phyloP scores from a whole-genome alignment of 2,113 vertebrate genomes.

The Desmodus rotundus region DNA sequence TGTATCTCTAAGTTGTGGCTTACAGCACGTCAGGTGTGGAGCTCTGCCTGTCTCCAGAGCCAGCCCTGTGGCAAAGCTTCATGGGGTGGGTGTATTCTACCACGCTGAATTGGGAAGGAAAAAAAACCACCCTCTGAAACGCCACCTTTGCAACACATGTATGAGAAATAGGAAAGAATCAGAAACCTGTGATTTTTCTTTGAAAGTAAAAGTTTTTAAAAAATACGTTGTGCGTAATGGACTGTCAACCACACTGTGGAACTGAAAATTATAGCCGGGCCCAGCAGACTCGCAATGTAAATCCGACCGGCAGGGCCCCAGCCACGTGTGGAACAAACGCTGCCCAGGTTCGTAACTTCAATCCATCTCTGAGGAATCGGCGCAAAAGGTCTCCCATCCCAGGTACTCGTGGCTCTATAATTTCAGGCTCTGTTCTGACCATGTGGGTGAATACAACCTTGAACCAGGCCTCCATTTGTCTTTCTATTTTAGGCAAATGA shows the following conservation, averaged over 20 bases:
- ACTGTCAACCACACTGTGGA: slow-evolving; percentile 46
- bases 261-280: slow-evolving; percentile 36
- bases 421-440: slow-evolving; percentile 67
- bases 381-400: background rate
- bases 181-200: slow-evolving; percentile 36
- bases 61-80: background rate
- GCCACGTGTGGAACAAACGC: background rate
- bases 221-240: slow-evolving; percentile 45
- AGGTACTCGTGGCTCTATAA: background rate
- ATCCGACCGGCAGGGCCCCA: slow-evolving; percentile 46
- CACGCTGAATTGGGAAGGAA: background rate
- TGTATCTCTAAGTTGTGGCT: background rate
- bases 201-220: slow-evolving; percentile 54
- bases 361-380: slow-evolving; percentile 25
- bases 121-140: background rate
- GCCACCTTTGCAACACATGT: background rate
- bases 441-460: slow-evolving; percentile 72
- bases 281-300: slow-evolving; percentile 23
- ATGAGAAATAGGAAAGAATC: background rate
- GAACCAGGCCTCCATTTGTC: slow-evolving; percentile 67
- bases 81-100: background rate
- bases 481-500: slow-evolving; percentile 47
- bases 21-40: background rate
- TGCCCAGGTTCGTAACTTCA: background rate
- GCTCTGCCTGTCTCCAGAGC: background rate